phyloP scores from a whole-genome alignment of 1,140 invertebrate genomes.

The Belonocnema kinseyi region DNA sequence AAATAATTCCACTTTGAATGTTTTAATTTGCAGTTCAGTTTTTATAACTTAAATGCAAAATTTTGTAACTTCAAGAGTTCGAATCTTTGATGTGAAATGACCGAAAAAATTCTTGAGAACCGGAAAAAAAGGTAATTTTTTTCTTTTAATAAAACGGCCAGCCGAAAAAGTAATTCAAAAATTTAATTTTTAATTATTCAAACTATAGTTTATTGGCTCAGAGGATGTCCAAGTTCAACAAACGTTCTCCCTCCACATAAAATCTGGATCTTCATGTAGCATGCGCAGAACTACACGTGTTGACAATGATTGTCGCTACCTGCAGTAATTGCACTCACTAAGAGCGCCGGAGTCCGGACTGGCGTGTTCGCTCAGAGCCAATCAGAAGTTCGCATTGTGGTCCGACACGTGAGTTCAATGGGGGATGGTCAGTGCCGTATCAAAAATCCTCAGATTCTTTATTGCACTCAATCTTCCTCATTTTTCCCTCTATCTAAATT shows the following conservation, averaged over 20 bases:
- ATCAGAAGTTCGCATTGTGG: conserved; percentile 46
- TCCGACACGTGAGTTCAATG: conserved; percentile 41
- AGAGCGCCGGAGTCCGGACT: conserved; percentile 45
- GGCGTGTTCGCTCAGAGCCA: conserved; percentile 50
- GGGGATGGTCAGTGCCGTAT: conserved; percentile 44
- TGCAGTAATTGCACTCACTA: conserved; percentile 47
- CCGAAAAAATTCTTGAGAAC: too few species aligned
- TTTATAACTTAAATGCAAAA: too few species aligned
- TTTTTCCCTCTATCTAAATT: neutral
- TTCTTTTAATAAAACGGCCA: too few species aligned
- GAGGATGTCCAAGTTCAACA: neutral
- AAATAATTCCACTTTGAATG: too few species aligned
- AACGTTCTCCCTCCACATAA: neutral
- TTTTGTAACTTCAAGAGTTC: too few species aligned
- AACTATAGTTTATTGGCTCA: neutral
- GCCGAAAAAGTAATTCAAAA: too few species aligned
- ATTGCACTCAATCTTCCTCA: neutral
- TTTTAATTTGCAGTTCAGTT: too few species aligned
- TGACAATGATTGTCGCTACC: conserved; percentile 41
- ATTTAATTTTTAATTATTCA: neutral
- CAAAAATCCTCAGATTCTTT: neutral
- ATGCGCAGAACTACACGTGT: conserved; percentile 6
- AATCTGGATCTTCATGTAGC: neutral
- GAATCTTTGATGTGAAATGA: too few species aligned
- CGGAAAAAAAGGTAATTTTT: too few species aligned